Base-by-base conservation (phyloP, 2,113 vertebrate species). In the Desmodus rotundus region DNA sequence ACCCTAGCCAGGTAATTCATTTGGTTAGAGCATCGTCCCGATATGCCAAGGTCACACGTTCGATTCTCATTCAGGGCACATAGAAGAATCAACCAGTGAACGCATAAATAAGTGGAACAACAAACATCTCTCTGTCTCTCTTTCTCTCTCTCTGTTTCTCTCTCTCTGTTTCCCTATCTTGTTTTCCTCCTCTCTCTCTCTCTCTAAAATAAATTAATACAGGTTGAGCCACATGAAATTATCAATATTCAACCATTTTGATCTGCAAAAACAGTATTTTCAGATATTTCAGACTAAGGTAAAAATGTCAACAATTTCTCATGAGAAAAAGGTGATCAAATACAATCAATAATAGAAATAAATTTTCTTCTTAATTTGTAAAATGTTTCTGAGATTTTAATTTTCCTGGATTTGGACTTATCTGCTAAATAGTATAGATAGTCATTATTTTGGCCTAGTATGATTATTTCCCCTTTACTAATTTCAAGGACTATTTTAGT, bases 281-380 rank as follows among this genome's bases (percentile, higher is more conserved):
- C 17, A 74, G n/a, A 72, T 91, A 13, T 5, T 8, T 78, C 63
- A 86, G 92, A 88, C 8, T 83, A 73, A n/a, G 86, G 82, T 93
- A 86, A 97, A 97, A 97, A 70, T 82, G 73, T 95, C 98, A 80
- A 97, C 61, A 96, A 93, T 77, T 97, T 94, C 72, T 81, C 97
- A 98, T 96, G 91, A 98, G 94, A 92, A 98, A 97, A 98, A 89
- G 94, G 41, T 96, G 88, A 92, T 97, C 67, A 96, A 95, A 96
- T 96, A 73, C 68, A 97, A 97, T 24, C 74, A 97, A 96, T 92
- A 95, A 72, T 41, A 97, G 45, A 98, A 97, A 95, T 97, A 96
- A 96, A 82, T 94, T 98, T 68, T 97, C 56, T 91, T 94, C 54
- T 97, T 97, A 77, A 97, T 91, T 95, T 93, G n/a, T 72, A 97